Percentiles rank a stretch among this genome's conserved stretches.
Evolutionary conservation across 2,113 vertebrate genomes (phyloP).

Genomic region (Coreoperca whiteheadi): DNA sequence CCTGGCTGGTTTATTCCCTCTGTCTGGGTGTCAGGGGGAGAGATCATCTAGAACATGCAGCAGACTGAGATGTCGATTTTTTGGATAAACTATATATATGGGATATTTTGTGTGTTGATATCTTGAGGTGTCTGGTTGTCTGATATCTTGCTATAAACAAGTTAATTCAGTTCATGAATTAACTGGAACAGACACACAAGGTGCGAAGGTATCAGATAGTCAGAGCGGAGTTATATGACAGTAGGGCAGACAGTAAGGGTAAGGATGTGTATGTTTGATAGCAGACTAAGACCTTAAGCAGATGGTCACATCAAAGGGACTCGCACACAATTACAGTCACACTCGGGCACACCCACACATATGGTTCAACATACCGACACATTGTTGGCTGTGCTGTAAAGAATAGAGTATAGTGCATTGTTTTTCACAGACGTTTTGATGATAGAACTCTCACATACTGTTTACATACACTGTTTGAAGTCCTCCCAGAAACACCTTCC

Average conservation of each 20-base stretch:
- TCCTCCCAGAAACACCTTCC: conserved; percentile 36
- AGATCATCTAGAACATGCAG: neutral
- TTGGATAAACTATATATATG: conserved; percentile 14
- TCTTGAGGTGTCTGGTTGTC: conserved; percentile 2
- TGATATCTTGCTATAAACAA: neutral
- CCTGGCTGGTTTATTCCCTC: conserved; percentile 39
- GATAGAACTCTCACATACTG: conserved; percentile 39
- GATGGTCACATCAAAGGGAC: conserved; percentile 72
- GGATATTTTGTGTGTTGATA: conserved; percentile 22
- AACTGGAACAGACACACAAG: neutral
- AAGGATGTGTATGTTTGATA: conserved; percentile 50
- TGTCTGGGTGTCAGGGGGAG: conserved; percentile 37
- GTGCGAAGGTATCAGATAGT: neutral
- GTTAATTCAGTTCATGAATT: conserved; percentile 7
- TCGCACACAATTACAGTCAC: conserved; percentile 64
- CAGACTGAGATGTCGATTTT: conserved; percentile 6
- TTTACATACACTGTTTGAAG: conserved; percentile 68
- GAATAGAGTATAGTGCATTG: conserved; percentile 50
- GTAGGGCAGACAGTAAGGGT: conserved; percentile 26
- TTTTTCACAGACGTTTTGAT: conserved; percentile 56
- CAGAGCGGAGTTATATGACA: conserved; percentile 27
- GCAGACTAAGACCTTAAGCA: conserved; percentile 38
- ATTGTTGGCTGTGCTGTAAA: conserved; percentile 62
- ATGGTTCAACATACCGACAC: conserved; percentile 62
- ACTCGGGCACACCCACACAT: conserved; percentile 55